phyloP scores from a whole-genome alignment of 2,888 invertebrate genomes.

The Megalurothrips usitatus region DNA sequence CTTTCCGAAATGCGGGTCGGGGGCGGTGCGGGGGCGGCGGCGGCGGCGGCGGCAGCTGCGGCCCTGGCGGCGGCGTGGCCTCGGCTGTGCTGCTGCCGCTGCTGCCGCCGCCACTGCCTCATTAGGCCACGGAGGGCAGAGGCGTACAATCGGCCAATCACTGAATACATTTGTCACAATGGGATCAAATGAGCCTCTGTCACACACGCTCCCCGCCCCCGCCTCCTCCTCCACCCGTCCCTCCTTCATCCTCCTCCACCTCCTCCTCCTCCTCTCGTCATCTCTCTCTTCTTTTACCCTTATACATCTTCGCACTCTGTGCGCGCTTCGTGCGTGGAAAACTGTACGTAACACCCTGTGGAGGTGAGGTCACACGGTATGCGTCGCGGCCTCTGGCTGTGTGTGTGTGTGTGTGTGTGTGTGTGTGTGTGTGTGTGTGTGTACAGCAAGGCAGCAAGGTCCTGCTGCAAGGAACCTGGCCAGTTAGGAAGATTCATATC shows the following conservation, averaged over 20 bases:
- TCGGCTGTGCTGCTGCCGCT: too few relatives aligned
- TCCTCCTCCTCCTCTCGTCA: neutral
- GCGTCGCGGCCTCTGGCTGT: too few relatives aligned
- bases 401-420: too few relatives aligned
- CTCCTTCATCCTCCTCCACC: neutral
- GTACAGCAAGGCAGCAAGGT: neutral
- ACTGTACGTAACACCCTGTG: neutral
- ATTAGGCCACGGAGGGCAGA: slow-evolving; percentile 20
- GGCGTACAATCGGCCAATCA: slow-evolving; percentile 24
- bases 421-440: too few relatives aligned
- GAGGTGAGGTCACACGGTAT: neutral
- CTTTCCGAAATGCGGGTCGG: neutral
- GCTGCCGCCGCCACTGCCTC: neutral
- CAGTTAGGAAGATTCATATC: slow-evolving; percentile 26
- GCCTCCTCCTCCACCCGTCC: neutral
- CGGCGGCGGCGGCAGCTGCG: neutral
- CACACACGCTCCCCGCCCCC: neutral
- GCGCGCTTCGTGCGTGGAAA: neutral
- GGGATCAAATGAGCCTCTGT: slow-evolving; percentile 26
- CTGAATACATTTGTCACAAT: slow-evolving; percentile 26
- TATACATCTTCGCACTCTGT: neutral
- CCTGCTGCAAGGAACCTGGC: slow-evolving; percentile 4
- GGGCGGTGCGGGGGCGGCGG: neutral
- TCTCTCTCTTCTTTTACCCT: neutral
- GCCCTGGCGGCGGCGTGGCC: neutral